Base-by-base conservation (phyloP, 2,113 vertebrate species). In the Burhinus oedicnemus region DNA sequence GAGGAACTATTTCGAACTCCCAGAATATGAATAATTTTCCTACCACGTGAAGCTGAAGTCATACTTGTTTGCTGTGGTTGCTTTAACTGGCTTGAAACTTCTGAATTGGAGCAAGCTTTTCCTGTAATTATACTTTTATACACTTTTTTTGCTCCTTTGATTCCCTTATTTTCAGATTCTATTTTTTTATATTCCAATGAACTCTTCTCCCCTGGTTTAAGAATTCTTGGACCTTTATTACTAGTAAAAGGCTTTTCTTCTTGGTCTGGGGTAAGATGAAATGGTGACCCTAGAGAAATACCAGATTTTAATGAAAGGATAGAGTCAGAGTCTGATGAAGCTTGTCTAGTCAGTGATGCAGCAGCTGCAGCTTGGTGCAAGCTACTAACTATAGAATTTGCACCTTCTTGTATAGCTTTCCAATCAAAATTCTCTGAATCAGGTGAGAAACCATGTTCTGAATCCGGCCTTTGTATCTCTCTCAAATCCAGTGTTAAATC, bases 351-450 rank as follows among this genome's bases (percentile, higher is more conserved):
- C 26, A 99, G 96, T 5, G 98, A 98, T 4, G 98, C 99, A 29
- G 98, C 99, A 26, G 98, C 98, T 69, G 99, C 99, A 38, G 98
- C 99, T 93, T 99, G 99, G 69, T 99, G 99, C 52, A 99, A 97
- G 91, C 99, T 99, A 97, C 99, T 99, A 44, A 99, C 99, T 61
- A 99, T 99, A 65, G 99, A 99, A 98, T 99, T 99, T n/a, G 99
- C 99, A 15, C 99, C 99, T 97, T 99, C 99, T 81, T 99, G 99
- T 94, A 99, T 99, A 42, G 99, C 99, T 97, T 99, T 99, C 99
- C 99, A 99, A 87, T 99, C 99, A 95, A 99, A 99, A 21, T 98
- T 99, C 96, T 99, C 99, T 3, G 99, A 99, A 96, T 99, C 99
- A 1, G 99, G 99, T 60, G 99, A 99, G 89, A 98, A 98, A 83